Base-by-base conservation (phyloP, 2,113 vertebrate species). In the Calyptomena viridis region DNA sequence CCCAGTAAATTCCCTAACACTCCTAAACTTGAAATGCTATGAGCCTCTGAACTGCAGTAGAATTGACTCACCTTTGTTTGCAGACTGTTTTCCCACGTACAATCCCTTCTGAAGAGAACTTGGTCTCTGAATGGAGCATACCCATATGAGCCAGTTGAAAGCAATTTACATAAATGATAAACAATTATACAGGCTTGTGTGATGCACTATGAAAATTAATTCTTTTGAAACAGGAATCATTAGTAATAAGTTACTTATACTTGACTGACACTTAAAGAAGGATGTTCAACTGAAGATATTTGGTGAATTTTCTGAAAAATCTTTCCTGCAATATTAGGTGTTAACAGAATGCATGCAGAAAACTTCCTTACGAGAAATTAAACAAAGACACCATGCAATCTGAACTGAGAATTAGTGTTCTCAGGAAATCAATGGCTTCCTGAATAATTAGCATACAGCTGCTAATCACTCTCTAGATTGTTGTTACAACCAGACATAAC, bases 381-480 rank as follows among this genome's bases (percentile, higher is more conserved):
- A 93, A 97, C 92, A 97, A 96, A 96, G 94, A 92, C 71, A 89
- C 77, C 84, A 93, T 87, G 94, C 68, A 98, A 93, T 81, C 67
- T 84, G 69, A 92, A 96, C 85, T 83, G 85, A 97, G 92, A 95
- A 97, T 96, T 95, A 97, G 90, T 96, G 96, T 96, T 97, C 91
- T 93, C 95, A 95, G 94, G 90, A 98, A 97, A 94, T 95, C 69
- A 50, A 95, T 91, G 80, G 44, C 79, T 94, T 95, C 92, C 80
- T 69, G 90, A 64, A 86, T 74, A 77, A 98, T 98, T 98, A 97
- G 96, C 96, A 98, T 97, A 97, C 98, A 98, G 97, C 97, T 98
- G 96, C 95, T 97, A 95, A 97, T 97, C 96, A 96, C 78, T 63
- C 95, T 95, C 82, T 94, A 94, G 97, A 96, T 95, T 94, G 50